Base-by-base conservation (phyloP, 2,888 invertebrate genomes). In the Hypomecis atomaria region DNA sequence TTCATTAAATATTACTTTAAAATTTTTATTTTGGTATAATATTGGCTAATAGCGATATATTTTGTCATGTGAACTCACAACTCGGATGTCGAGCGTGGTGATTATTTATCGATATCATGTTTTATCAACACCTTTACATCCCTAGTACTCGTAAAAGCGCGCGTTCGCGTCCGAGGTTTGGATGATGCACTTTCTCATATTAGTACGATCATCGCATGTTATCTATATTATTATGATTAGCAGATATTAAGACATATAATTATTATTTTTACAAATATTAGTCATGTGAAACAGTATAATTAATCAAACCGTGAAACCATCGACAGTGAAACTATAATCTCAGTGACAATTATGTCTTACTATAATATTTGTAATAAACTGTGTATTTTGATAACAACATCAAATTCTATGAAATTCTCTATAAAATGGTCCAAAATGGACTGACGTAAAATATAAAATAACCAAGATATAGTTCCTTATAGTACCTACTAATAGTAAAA, bases 401-500 rank as follows among this genome's bases (percentile, higher is more conserved):
- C 91, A 88, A 87, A 82, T 82, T 83, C 83, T 86, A 84, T 82
- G 80, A 79, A 75, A 69, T 74, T 81, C 49, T 79, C 36, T 56
- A 38, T 52, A n/a, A 78, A 76, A 82, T 69, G 78, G 83, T 85
- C 81, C 75, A 62, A 79, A 81, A 78, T 72, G 82, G 83, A 81
- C 78, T 80, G 80, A 82, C 78, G 81, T 78, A 71, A 79, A 79
- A 78, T 86, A 77, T 76, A 81, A 80, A 84, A 84, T 86, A 91
- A 90, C 89, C 90, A 92, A 88, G 84, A 88, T 78, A 92, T 90
- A 92, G 92, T 92, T 92, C 92, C 92, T 92, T 87, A 90, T 90
- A 90, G 92, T 92, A 92, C 91, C 91, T 92, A 92, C 88, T 88
- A 86, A 90, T 90, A 91, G 90, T 89, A 90, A 90, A 88, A 89